Percentiles rank a stretch among this genome's conserved stretches.
Conservation (phyloP, 2,888 invertebrate species). For the Tribolium freemani region DNA sequence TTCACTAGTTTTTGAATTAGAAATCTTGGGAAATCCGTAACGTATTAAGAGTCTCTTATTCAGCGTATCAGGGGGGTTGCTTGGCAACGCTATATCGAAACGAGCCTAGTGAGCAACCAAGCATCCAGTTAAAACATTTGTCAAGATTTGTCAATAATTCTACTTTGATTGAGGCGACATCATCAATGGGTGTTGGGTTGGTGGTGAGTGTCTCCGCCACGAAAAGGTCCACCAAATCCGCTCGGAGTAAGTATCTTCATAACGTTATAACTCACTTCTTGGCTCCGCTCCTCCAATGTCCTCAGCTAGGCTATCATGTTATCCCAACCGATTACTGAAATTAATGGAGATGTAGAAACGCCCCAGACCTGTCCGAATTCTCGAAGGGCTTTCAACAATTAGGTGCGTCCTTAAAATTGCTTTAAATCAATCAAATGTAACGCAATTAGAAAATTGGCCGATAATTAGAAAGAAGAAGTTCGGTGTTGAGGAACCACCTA, state of each 20-base stretch:
- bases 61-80: conserved; percentile 58
- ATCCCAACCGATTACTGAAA: conserved; percentile 42
- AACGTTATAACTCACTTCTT: conserved; percentile 33
- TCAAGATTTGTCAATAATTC: conserved; percentile 52
- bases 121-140: conserved; percentile 56
- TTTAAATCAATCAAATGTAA: conserved; percentile 35
- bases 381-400: conserved; percentile 41
- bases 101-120: conserved; percentile 52
- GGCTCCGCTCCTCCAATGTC: conserved; percentile 34
- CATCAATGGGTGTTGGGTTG: conserved; percentile 28
- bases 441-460: conserved; percentile 35
- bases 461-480: conserved; percentile 16
- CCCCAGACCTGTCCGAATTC: conserved; percentile 41
- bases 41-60: conserved; percentile 58
- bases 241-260: conserved; percentile 18
- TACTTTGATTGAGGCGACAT: conserved; percentile 45
- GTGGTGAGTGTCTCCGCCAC: not conserved
- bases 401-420: conserved; percentile 32
- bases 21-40: conserved; percentile 59
- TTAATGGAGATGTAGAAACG: conserved; percentile 45
- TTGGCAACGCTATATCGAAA: conserved; percentile 55
- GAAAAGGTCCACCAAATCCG: conserved; percentile 9
- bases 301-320: conserved; percentile 32
- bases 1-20: conserved; percentile 58
- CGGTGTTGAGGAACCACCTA: conserved; percentile 8